Evolutionary conservation across 2,113 vertebrate species (phyloP).

Genomic region (Anguilla japonica): DNA sequence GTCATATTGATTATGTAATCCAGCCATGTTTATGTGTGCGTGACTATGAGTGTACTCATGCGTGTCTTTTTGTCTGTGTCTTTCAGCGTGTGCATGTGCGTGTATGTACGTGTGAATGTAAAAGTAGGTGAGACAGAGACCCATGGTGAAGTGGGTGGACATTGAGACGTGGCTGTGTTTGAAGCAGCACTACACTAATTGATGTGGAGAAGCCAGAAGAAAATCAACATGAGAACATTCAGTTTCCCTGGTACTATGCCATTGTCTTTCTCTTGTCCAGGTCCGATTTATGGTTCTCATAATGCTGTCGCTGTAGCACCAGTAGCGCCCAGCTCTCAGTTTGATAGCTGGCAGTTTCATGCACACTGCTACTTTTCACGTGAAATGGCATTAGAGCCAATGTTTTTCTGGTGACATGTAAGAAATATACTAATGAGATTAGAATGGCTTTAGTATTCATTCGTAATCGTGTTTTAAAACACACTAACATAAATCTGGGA

Average conservation of each 20-base stretch:
- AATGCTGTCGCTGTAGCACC: constrained; percentile 1
- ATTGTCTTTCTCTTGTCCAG: constrained; percentile 5
- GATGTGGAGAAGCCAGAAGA: constrained; percentile 17
- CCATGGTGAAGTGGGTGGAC: not conserved
- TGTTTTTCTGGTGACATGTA: constrained; percentile 26
- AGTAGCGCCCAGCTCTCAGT: constrained; percentile 17
- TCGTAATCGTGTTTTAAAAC: constrained; percentile 11
- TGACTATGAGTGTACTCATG: too few species aligned
- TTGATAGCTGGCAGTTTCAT: not conserved
- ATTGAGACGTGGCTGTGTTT: not conserved
- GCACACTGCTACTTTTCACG: constrained; percentile 23
- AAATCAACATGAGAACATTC: constrained; percentile 21
- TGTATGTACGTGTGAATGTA: not conserved
- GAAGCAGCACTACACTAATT: constrained; percentile 32
- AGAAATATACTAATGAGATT: constrained; percentile 28
- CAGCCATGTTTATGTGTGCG: too few species aligned
- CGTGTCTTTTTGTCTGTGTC: too few species aligned
- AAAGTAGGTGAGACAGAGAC: not conserved
- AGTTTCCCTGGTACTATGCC: constrained; percentile 13
- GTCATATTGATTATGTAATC: too few species aligned
- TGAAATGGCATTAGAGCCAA: constrained; percentile 26
- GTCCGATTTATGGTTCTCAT: constrained; percentile 25
- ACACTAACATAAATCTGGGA: constrained; percentile 14
- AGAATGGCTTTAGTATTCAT: not conserved
- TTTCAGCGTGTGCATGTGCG: too few species aligned